Conservation (phyloP, 2,888 invertebrate genomes). For the Synergus itoensis region DNA sequence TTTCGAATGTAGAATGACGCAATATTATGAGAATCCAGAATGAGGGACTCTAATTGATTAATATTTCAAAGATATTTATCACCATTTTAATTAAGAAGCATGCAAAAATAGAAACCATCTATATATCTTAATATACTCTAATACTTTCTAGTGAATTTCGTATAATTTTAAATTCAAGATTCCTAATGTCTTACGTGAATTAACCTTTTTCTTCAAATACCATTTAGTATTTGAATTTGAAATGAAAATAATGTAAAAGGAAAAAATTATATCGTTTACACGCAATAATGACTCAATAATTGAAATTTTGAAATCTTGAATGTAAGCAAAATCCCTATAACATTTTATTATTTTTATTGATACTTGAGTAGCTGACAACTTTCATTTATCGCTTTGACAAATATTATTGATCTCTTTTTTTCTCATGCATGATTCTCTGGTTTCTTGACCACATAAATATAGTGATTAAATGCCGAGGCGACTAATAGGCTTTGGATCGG, state of each 20-base stretch:
- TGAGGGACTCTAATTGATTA: not conserved
- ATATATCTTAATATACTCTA: not conserved
- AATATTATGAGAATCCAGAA: not conserved
- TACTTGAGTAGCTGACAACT: not conserved
- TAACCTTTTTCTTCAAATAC: not conserved
- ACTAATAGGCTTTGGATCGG: not conserved
- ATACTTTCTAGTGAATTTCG: not conserved
- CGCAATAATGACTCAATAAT: not conserved
- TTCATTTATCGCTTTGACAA: not conserved
- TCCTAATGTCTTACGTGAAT: no score
- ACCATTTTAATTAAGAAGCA: not conserved
- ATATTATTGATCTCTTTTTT: not conserved
- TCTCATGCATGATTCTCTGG: not conserved
- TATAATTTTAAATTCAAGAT: not conserved
- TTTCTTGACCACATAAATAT: not conserved
- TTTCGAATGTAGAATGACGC: not conserved
- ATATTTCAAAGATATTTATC: not conserved
- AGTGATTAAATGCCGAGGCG: not conserved
- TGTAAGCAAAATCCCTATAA: not conserved
- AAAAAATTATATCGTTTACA: not conserved
- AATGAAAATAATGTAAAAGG: not conserved
- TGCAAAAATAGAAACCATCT: not conserved
- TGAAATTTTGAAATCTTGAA: not conserved
- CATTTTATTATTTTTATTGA: not conserved
- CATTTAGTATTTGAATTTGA: not conserved